These are phyloP conservation scores for Sorex maritimensis DNA, from an alignment of 2,797 vertebrate genomes.

Conservation along the genomic window DNA sequence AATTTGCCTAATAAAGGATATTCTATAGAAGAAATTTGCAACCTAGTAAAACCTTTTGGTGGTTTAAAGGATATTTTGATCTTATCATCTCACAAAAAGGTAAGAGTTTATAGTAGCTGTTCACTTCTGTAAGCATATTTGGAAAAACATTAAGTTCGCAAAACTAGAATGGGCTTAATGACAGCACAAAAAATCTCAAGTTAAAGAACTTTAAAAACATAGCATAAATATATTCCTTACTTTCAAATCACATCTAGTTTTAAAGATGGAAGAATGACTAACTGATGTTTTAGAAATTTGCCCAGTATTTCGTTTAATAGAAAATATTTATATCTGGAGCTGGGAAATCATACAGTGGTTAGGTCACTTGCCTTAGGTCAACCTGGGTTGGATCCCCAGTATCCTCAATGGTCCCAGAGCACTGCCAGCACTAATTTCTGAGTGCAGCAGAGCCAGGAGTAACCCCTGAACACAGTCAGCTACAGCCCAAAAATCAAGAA, in stretches of 20 bases:
- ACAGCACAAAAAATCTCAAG: background rate
- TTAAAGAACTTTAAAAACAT: slow-evolving; percentile 61
- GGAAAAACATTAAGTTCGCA: slow-evolving; percentile 56
- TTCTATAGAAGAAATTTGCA: slow-evolving; percentile 91
- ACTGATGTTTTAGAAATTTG: background rate
- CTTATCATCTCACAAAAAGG: slow-evolving; percentile 92
- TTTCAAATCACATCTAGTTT: slow-evolving; percentile 17
- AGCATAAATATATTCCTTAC: slow-evolving; percentile 23
- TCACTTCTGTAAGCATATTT: slow-evolving; percentile 32
- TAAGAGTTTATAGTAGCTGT: slow-evolving; percentile 82
- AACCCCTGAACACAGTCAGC: too few species aligned
- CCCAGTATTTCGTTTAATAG: background rate
- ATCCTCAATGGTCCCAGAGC: too few species aligned
- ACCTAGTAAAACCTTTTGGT: slow-evolving; percentile 92
- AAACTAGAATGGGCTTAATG: slow-evolving; percentile 52
- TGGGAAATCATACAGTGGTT: too few species aligned
- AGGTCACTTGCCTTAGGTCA: too few species aligned
- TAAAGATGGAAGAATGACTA: background rate
- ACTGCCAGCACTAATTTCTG: too few species aligned
- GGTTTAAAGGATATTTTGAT: slow-evolving; percentile 90
- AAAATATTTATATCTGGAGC: background rate
- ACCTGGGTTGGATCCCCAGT: too few species aligned
- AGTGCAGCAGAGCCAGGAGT: too few species aligned
- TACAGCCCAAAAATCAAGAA: too few species aligned
- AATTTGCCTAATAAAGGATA: slow-evolving; percentile 92